Conservation (phyloP, 2,888 invertebrate species). For the Onthophagus sagittarius region DNA sequence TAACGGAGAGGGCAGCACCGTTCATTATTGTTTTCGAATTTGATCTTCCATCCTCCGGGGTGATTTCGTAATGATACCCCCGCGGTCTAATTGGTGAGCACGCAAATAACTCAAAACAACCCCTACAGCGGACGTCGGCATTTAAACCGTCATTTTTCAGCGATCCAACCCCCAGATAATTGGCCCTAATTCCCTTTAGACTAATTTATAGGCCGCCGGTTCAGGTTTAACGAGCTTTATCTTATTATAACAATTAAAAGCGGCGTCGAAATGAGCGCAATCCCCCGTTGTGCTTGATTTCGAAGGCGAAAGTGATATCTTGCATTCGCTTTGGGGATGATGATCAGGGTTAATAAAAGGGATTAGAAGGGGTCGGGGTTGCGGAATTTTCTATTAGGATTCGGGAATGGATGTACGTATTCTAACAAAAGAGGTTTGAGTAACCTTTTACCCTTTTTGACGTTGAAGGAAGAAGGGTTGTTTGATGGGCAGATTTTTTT, state of each 20-base stretch:
- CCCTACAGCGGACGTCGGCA: constrained; percentile 3
- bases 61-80: constrained; percentile 7
- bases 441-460: constrained; percentile 1
- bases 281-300: constrained; percentile 17
- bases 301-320: constrained; percentile 17
- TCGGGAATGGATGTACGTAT: neutral
- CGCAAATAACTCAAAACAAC: constrained; percentile 14
- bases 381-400: constrained; percentile 17
- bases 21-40: no score
- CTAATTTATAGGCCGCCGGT: constrained; percentile 5
- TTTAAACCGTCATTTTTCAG: neutral
- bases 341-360: constrained; percentile 20
- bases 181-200: neutral
- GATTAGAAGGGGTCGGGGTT: constrained; percentile 19
- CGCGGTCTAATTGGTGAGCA: constrained; percentile 5
- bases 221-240: neutral
- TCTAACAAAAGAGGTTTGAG: neutral
- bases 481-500: neutral
- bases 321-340: constrained; percentile 17
- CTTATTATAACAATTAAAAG: constrained; percentile 16
- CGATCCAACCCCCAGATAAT: constrained; percentile 1
- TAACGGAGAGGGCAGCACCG: no score
- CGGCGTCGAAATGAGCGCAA: constrained; percentile 22
- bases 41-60: neutral
- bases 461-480: neutral